phyloP scores from a whole-genome alignment of 2,113 vertebrate species.

The Cheilinus undulatus region DNA sequence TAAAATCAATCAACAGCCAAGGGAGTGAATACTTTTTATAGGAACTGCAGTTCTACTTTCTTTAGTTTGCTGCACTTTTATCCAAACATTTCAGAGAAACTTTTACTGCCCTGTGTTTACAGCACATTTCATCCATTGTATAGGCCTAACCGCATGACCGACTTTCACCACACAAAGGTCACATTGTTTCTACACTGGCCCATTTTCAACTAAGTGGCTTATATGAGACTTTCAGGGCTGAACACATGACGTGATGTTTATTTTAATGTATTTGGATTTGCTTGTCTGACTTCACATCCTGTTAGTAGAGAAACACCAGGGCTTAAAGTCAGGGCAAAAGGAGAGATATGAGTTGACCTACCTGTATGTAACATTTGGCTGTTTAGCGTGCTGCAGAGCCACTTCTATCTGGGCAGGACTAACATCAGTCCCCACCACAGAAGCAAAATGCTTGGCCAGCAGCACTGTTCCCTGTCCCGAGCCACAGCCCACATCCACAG shows the following conservation, averaged over 20 bases:
- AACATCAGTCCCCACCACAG: slow-evolving; percentile 86
- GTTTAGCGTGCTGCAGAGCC: slow-evolving; percentile 61
- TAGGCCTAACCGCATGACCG: not conserved
- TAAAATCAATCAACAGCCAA: too few relatives aligned
- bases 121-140: not conserved
- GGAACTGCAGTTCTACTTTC: too few relatives aligned
- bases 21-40: too few relatives aligned
- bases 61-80: too few relatives aligned
- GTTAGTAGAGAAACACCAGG: not conserved
- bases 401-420: slow-evolving; percentile 86
- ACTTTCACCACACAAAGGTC: slow-evolving; percentile 36
- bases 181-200: slow-evolving; percentile 23
- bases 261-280: not conserved
- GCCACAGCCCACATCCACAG: slow-evolving; percentile 88
- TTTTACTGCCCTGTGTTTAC: not conserved
- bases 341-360: slow-evolving; percentile 52
- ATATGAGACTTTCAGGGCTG: not conserved
- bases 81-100: too few relatives aligned
- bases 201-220: not conserved
- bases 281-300: not conserved
- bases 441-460: slow-evolving; percentile 82
- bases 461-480: slow-evolving; percentile 85
- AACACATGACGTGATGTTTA: not conserved
- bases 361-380: slow-evolving; percentile 84
- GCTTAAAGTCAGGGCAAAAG: not conserved